phyloP scores from a whole-genome alignment of 2,797 vertebrate species.

The Pipistrellus kuhlii region DNA sequence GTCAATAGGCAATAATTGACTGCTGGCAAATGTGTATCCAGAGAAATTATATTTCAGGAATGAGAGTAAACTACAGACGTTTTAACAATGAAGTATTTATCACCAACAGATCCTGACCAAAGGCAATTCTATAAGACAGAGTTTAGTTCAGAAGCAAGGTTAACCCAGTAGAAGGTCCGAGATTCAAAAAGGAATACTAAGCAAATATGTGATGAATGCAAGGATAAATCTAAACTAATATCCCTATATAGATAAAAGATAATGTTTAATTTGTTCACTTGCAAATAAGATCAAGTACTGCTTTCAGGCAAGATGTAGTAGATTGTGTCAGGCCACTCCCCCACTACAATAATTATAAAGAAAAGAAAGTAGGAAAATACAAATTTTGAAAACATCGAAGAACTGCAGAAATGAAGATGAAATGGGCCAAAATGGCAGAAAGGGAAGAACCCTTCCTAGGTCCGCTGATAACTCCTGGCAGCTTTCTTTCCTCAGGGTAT shows the following conservation, averaged over 20 bases:
- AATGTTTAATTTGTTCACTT: neutral
- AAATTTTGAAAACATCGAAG: neutral
- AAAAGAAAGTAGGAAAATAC: neutral
- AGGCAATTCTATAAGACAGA: constrained; percentile 13
- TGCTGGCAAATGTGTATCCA: neutral
- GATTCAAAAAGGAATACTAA: constrained; percentile 1
- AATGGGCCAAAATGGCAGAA: neutral
- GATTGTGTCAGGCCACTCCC: neutral
- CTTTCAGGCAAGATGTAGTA: neutral
- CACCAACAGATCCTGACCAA: neutral
- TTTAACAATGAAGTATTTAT: neutral
- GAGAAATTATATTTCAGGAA: neutral
- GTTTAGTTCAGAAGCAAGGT: constrained; percentile 35
- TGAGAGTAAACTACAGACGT: neutral
- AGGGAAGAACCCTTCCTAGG: neutral
- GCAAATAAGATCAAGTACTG: constrained; percentile 8
- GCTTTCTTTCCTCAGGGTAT: neutral
- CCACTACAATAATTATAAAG: neutral
- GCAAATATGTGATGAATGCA: neutral
- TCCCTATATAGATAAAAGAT: neutral
- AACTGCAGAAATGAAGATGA: neutral
- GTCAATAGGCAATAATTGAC: neutral
- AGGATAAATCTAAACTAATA: neutral
- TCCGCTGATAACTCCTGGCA: neutral
- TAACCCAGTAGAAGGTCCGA: neutral